A percentile compares a stretch with the other conserved stretches of the same genome.
Conservation (phyloP, 1,140 invertebrate genomes). For the Zaprionus kolodkinae region DNA sequence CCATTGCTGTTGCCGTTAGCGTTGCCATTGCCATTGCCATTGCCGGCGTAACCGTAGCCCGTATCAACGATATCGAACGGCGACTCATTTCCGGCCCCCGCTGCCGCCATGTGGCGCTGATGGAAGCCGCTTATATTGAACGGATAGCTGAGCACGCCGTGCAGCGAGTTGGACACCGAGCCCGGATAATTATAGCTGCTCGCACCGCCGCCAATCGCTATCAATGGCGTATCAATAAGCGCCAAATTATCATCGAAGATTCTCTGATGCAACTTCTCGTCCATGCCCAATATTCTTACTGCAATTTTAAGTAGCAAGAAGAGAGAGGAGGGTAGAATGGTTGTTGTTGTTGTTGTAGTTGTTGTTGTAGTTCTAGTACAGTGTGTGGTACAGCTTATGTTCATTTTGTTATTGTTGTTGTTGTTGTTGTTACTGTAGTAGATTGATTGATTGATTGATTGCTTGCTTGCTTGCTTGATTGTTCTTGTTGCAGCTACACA, state of each 20-base stretch:
- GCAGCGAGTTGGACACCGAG: conserved; percentile 66
- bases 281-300: conserved; percentile 84
- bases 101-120: conserved; percentile 76
- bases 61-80: conserved; percentile 82
- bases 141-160: conserved; percentile 81
- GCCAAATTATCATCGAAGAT: conserved; percentile 84
- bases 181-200: conserved; percentile 78
- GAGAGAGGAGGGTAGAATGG: conserved; percentile 68
- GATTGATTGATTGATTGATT: conserved; percentile 25
- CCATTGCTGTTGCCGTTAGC: background rate
- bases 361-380: conserved; percentile 62
- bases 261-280: conserved; percentile 84
- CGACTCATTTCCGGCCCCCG: conserved; percentile 71
- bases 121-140: conserved; percentile 84
- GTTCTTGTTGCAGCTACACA: conserved; percentile 63
- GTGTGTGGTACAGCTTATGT: conserved; percentile 17
- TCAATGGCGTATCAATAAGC: conserved; percentile 83
- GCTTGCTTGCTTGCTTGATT: conserved; percentile 13
- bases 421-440: conserved; percentile 45
- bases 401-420: conserved; percentile 38
- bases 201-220: conserved; percentile 69
- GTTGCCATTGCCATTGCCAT: conserved; percentile 45
- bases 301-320: conserved; percentile 77
- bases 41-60: conserved; percentile 62
- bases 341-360: conserved; percentile 59